These are phyloP conservation scores for Archilochus colubris DNA, from an alignment of 2,113 vertebrate species.

Conservation along the genomic window DNA sequence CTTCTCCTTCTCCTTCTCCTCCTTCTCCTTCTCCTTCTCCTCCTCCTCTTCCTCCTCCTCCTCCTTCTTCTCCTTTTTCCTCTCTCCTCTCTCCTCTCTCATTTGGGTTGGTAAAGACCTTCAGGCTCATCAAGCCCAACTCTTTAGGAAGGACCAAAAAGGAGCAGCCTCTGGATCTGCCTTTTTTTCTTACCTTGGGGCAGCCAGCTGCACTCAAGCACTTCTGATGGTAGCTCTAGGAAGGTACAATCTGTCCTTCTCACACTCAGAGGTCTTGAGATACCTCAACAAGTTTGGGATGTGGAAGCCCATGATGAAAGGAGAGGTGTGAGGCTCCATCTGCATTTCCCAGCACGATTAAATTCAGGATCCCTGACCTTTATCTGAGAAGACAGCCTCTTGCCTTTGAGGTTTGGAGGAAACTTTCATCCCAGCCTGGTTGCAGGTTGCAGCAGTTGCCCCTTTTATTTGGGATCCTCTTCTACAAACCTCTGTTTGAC, in stretches of 20 bases:
- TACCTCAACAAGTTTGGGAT: not conserved
- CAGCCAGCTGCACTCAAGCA: fast-evolving
- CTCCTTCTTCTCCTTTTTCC: too few relatives aligned
- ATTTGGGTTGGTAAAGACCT: too few relatives aligned
- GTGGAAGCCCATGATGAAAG: not conserved
- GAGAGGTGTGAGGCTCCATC: not conserved
- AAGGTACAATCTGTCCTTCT: not conserved
- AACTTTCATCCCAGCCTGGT: not conserved
- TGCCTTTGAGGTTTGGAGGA: fast-evolving
- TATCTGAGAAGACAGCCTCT: not conserved
- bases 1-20: too few relatives aligned
- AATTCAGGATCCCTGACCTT: not conserved
- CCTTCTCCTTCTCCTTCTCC: not conserved
- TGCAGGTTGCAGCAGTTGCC: not conserved
- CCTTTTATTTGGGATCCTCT: not conserved
- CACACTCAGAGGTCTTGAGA: not conserved
- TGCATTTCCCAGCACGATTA: not conserved
- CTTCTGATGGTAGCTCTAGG: not conserved
- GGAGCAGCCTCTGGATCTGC: not conserved
- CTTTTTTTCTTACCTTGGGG: not conserved
- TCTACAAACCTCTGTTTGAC: not conserved
- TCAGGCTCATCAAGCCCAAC: too few relatives aligned
- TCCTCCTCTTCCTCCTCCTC: not conserved
- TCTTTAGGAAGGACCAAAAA: not conserved
- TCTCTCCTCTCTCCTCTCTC: not conserved